A percentile compares a stretch with the other conserved stretches of the same genome.
Conservation (phyloP, 2,888 invertebrate genomes). For the Drosophila koepferae region DNA sequence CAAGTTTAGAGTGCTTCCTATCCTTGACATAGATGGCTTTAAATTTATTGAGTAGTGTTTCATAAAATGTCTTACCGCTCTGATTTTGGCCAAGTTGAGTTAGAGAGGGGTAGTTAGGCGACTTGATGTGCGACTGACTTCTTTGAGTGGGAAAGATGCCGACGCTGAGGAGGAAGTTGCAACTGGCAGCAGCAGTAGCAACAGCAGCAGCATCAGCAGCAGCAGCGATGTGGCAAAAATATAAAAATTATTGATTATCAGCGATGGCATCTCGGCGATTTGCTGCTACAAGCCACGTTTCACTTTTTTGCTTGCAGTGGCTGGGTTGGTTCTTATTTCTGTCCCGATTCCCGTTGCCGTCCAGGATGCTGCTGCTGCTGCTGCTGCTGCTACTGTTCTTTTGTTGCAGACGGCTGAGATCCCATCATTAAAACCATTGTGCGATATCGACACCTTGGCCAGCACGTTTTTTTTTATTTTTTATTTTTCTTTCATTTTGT, state of each 20-base stretch:
- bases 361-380: slow-evolving; percentile 10
- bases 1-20: too few relatives aligned
- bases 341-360: slow-evolving; percentile 5
- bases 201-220: slow-evolving; percentile 3
- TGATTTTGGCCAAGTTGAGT: not conserved
- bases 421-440: slow-evolving; percentile 81
- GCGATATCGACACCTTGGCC: slow-evolving; percentile 78
- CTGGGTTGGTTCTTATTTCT: slow-evolving; percentile 17
- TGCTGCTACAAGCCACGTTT: slow-evolving; percentile 71
- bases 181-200: slow-evolving; percentile 20
- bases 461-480: slow-evolving; percentile 53
- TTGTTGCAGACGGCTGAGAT: slow-evolving; percentile 47
- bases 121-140: slow-evolving; percentile 12
- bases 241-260: slow-evolving; percentile 82
- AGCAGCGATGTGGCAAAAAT: slow-evolving; percentile 68
- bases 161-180: slow-evolving; percentile 26
- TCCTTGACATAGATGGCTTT: too few relatives aligned
- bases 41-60: not conserved
- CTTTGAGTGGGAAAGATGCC: slow-evolving; percentile 55
- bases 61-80: slow-evolving; percentile 5
- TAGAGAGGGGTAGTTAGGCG: slow-evolving; percentile 13
- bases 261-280: slow-evolving; percentile 75
- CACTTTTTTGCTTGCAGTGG: slow-evolving; percentile 52
- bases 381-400: slow-evolving; percentile 17
- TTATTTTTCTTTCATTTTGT: not conserved